Evolutionary conservation across 2,888 invertebrate species (phyloP), one percentile per base, ranked within the genome.

Genomic region (Synanthedon andrenaeformis): DNA sequence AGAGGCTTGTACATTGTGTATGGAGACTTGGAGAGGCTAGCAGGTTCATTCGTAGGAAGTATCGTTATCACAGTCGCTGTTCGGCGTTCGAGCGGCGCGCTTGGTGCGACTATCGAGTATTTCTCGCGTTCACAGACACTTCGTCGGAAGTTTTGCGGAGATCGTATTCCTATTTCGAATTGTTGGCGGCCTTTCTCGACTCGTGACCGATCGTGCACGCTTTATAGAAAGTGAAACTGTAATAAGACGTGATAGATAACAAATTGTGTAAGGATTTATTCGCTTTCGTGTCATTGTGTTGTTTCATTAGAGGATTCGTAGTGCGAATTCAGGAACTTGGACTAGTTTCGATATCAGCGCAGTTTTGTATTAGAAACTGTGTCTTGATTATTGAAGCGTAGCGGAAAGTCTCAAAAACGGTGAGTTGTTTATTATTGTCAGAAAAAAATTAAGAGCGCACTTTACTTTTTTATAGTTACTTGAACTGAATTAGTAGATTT

Each of bases 11-110:
- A 64, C 72, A 66, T 72, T 74, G 73, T 70, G 72, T 76, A 74
- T 77, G 74, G 74, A 74, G 75, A 76, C 76, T 74, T 77, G 74
- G 74, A 74, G 75, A 76, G 81, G 74, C 69, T 74, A 70, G 82
- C 76, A 74, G 83, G 83, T 82, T 80, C 74, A 76, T 76, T 81
- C 74, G 82, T 63, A 75, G 76, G 78, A 78, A 79, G 76, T 76
- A 71, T 79, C 76, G 82, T 84, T 87, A 86, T 85, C 84, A 83
- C 85, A 87, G 86, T 87, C 81, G 85, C 82, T 79, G 82, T 76
- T 84, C 81, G 79, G 76, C 83, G 74, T 63, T 78, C 82, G 83
- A 72, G 74, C 81, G 72, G 83, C 79, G 79, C 68, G 74, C 76
- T 75, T 65, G 75, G 70, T 67, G 62, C 62, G 62, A 69, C 71